Evolutionary conservation across 1,140 invertebrate species (phyloP).

Genomic region (Apis dorsata): DNA sequence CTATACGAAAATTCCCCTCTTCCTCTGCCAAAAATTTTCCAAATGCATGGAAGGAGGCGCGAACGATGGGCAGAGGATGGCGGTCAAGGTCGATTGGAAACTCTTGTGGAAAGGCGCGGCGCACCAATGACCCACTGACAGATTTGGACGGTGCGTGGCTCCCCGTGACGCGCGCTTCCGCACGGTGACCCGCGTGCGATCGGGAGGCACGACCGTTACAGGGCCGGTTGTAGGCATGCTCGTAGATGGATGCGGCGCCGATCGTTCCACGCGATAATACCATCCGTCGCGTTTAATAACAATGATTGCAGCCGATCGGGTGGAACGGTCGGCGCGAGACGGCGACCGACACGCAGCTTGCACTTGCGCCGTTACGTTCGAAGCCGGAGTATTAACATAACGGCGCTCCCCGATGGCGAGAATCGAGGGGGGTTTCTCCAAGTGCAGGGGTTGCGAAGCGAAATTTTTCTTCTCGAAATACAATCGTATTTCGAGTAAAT

Average conservation of each 20-base stretch:
- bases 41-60: too few relatives aligned
- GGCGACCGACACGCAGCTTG: constrained; percentile 65
- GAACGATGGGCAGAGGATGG: neutral
- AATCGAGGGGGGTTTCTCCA: too few relatives aligned
- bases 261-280: constrained; percentile 6
- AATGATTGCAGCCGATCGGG: constrained; percentile 49
- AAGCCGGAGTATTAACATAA: constrained; percentile 78
- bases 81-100: constrained; percentile 66
- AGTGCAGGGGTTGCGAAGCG: too few relatives aligned
- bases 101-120: constrained; percentile 45
- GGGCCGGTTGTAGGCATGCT: neutral
- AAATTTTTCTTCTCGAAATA: too few relatives aligned
- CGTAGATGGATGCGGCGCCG: constrained; percentile 25
- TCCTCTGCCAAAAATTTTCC: too few relatives aligned
- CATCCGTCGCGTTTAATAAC: constrained; percentile 45
- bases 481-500: too few relatives aligned
- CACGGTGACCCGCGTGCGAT: constrained; percentile 18
- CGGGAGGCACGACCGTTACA: constrained; percentile 61
- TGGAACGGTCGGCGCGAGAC: constrained; percentile 27
- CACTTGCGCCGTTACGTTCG: constrained; percentile 71
- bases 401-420: constrained; percentile 54
- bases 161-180: constrained; percentile 1
- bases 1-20: too few relatives aligned
- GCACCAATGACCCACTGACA: constrained; percentile 74
- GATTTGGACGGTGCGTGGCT: constrained; percentile 67